Conservation (phyloP, 2,113 vertebrate species). For the Eudyptes chrysolophus region DNA sequence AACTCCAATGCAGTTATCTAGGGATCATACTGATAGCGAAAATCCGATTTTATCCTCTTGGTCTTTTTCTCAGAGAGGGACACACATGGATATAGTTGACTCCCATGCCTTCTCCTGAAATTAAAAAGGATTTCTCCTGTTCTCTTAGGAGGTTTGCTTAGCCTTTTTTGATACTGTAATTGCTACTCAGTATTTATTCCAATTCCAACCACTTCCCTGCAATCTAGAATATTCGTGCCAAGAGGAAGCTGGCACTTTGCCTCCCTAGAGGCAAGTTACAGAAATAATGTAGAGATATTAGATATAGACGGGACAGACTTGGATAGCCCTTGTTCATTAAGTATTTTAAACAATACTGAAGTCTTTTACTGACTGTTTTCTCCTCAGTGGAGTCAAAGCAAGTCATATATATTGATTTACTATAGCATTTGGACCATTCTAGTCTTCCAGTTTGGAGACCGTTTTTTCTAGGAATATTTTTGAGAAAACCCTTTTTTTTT, state of each 20-base stretch:
- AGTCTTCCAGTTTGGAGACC: not conserved
- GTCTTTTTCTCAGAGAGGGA: not conserved
- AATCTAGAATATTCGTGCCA: not conserved
- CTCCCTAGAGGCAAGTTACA: not conserved
- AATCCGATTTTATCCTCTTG: not conserved
- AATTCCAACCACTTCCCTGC: not conserved
- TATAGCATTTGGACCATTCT: not conserved
- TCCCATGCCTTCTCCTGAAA: not conserved
- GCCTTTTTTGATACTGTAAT: not conserved
- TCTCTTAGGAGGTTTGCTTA: not conserved
- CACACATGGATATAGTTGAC: not conserved
- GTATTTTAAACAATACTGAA: not conserved
- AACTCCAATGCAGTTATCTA: not conserved
- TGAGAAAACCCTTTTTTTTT: fast-evolving
- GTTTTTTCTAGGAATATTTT: not conserved
- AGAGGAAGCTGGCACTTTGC: not conserved
- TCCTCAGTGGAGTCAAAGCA: not conserved
- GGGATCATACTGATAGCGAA: not conserved
- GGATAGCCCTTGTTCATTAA: not conserved
- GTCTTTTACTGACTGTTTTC: not conserved
- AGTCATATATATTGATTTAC: not conserved
- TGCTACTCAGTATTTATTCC: not conserved
- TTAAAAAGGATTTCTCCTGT: not conserved
- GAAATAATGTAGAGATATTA: not conserved
- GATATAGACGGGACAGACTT: not conserved